Evolutionary conservation across 2,113 vertebrate genomes (phyloP).

Genomic region (Mormoops blainvillei): DNA sequence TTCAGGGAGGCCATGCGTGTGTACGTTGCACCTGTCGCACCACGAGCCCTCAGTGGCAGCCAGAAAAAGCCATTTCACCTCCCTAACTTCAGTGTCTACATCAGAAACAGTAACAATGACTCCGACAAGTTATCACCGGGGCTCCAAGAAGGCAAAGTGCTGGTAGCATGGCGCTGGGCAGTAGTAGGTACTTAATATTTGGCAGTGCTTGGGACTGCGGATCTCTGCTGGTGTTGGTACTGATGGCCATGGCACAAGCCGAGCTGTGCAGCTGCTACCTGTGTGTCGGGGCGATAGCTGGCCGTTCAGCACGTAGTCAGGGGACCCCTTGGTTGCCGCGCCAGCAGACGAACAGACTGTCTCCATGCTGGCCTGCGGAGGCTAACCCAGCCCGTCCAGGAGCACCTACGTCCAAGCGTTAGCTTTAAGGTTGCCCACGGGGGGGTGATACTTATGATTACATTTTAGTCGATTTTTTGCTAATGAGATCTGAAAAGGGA

Average conservation of each 20-base stretch:
- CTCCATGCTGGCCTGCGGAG: background rate
- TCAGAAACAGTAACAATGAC: background rate
- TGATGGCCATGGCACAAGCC: background rate
- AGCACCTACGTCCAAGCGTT: background rate
- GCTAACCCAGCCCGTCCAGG: background rate
- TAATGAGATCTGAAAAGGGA: background rate
- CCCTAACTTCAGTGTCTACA: background rate
- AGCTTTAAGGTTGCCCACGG: background rate
- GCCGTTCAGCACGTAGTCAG: too few relatives aligned
- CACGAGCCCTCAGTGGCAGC: background rate
- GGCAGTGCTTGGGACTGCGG: background rate
- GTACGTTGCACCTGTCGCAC: background rate
- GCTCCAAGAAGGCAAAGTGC: background rate
- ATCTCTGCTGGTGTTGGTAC: background rate
- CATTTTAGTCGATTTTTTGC: background rate
- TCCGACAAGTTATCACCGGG: background rate
- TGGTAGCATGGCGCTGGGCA: background rate
- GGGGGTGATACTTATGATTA: background rate
- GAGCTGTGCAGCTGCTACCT: background rate
- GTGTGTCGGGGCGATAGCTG: fast-evolving
- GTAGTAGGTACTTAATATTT: background rate
- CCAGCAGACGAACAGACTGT: background rate
- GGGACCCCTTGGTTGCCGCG: background rate
- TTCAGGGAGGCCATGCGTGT: background rate
- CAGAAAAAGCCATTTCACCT: background rate